Percentiles rank a stretch among this genome's conserved stretches.
These are phyloP conservation scores for Blastomussa wellsi DNA, from an alignment of 92 coral and sea anemone genomes.

Conservation along the genomic window DNA sequence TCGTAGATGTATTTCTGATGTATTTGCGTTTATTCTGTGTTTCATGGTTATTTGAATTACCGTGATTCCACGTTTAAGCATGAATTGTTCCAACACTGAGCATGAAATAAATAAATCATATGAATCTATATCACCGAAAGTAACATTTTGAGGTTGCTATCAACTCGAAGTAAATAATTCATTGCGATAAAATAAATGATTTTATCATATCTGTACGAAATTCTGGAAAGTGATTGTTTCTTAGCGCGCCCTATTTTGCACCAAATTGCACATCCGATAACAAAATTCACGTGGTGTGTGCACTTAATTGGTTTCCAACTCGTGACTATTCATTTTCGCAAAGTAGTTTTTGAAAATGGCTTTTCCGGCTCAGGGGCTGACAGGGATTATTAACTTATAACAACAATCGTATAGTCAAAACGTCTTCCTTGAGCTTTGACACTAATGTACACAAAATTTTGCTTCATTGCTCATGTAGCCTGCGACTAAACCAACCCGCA, in stretches of 20 bases:
- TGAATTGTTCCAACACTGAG: too few relatives aligned
- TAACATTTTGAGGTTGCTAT: not conserved
- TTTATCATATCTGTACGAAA: not conserved
- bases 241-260: not conserved
- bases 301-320: too few relatives aligned
- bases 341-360: not conserved
- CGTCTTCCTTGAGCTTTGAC: not conserved
- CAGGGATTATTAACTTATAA: not conserved
- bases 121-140: not conserved
- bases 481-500: too few relatives aligned
- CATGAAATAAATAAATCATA: too few relatives aligned
- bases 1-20: not conserved
- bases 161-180: not conserved
- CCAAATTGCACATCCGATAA: not conserved
- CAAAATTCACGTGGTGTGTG: not conserved
- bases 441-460: too few relatives aligned
- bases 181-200: not conserved
- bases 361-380: not conserved
- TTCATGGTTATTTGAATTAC: too few relatives aligned
- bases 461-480: too few relatives aligned
- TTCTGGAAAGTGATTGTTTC: not conserved
- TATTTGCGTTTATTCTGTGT: not conserved
- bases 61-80: too few relatives aligned
- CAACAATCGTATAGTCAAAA: not conserved
- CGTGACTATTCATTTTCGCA: not conserved